Percentiles rank a stretch among this genome's conserved stretches.
These are phyloP conservation scores for Endomychus coccineus DNA, from an alignment of 2,888 invertebrate genomes.

Conservation along the genomic window DNA sequence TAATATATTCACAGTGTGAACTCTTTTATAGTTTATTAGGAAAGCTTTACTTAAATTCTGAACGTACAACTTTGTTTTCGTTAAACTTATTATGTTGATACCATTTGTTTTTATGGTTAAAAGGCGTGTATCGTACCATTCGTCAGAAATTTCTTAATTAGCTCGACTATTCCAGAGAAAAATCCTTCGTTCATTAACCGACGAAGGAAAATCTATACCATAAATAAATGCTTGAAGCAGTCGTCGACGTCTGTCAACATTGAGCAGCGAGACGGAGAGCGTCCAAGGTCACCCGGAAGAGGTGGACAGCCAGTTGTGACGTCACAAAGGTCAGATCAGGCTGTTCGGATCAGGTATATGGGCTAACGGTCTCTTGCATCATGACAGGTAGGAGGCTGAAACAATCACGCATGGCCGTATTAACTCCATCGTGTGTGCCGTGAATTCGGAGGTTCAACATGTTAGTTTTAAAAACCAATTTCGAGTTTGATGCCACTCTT, in stretches of 20 bases:
- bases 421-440: conserved; percentile 11
- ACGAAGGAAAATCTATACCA: too few relatives aligned
- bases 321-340: conserved; percentile 34
- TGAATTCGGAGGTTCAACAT: conserved; percentile 5
- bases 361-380: conserved; percentile 25
- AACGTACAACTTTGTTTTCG: too few relatives aligned
- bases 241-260: conserved; percentile 29
- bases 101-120: too few relatives aligned
- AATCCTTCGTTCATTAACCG: too few relatives aligned
- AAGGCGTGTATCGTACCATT: too few relatives aligned
- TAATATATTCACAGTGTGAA: too few relatives aligned
- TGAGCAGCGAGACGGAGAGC: conserved; percentile 19
- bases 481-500: too few relatives aligned
- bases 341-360: conserved; percentile 33
- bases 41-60: too few relatives aligned
- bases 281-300: conserved; percentile 39
- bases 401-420: conserved; percentile 21
- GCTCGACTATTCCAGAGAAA: too few relatives aligned
- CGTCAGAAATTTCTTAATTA: too few relatives aligned
- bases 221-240: conserved; percentile 31
- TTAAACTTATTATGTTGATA: too few relatives aligned
- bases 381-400: conserved; percentile 29
- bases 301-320: conserved; percentile 30
- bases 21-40: too few relatives aligned
- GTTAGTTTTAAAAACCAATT: neutral